Conservation (phyloP, 2,888 invertebrate species). For the Tetranychus piercei region DNA sequence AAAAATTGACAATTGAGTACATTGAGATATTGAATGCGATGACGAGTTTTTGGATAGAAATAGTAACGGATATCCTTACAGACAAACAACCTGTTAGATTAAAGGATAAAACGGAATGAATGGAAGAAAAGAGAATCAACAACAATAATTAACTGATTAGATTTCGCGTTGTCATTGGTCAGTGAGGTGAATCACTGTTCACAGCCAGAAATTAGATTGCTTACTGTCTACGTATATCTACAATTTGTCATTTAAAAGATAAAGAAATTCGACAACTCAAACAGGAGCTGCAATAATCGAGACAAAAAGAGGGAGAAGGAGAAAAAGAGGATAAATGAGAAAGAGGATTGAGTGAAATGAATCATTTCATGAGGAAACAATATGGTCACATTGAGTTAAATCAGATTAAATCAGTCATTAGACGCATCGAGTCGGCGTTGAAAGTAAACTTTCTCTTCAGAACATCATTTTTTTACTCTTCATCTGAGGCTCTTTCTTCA, state of each 20-base stretch:
- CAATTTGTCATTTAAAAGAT: no score
- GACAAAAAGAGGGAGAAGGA: not conserved
- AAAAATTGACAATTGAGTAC: not conserved
- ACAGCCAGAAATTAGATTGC: no score
- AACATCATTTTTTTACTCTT: not conserved
- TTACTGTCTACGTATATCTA: no score
- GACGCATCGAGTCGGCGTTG: not conserved
- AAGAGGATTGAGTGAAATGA: not conserved
- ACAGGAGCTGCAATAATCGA: not conserved
- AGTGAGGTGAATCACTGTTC: not conserved
- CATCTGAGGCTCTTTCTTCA: conserved; percentile 5
- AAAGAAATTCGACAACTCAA: no score
- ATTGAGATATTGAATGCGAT: not conserved
- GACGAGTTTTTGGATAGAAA: not conserved
- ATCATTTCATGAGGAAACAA: not conserved
- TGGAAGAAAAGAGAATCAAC: not conserved
- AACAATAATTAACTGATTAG: no score
- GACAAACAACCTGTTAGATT: not conserved
- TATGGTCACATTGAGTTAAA: not conserved
- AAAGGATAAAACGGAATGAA: not conserved
- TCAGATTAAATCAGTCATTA: not conserved
- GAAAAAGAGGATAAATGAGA: not conserved
- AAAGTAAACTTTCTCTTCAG: not conserved
- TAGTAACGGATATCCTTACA: not conserved
- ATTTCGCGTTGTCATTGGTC: not conserved